Conservation (phyloP, 2,797 vertebrate genomes). For the Diglossa cyanea region DNA sequence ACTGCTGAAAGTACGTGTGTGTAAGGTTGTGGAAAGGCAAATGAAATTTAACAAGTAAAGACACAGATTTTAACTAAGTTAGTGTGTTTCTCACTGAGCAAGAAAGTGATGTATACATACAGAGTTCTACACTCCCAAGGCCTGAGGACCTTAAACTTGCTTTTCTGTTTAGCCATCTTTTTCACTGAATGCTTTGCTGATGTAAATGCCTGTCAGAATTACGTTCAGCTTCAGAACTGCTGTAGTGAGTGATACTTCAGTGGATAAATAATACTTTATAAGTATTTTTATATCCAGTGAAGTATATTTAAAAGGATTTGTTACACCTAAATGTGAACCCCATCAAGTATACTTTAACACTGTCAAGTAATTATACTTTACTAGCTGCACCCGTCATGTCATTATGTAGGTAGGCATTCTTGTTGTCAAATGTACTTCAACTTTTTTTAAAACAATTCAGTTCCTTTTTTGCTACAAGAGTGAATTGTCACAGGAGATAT, state of each 20-base stretch:
- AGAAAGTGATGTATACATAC: fast-evolving
- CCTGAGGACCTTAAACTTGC: neutral
- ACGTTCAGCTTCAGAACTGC: neutral
- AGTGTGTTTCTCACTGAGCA: neutral
- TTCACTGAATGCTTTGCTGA: neutral
- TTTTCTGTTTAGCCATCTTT: neutral
- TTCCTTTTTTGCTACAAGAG: neutral
- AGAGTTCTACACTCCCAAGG: neutral
- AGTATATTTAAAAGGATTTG: constrained; percentile 4
- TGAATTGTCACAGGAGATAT: neutral
- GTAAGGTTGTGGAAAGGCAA: neutral
- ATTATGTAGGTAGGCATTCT: neutral
- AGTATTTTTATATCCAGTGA: neutral
- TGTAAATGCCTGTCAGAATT: neutral
- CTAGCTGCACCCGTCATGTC: neutral
- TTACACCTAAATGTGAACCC: neutral
- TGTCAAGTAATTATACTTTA: constrained; percentile 13
- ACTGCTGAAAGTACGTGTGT: neutral
- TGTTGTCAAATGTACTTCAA: neutral
- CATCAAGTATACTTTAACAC: neutral
- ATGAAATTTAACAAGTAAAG: neutral
- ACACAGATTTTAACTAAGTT: neutral
- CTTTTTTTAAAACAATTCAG: neutral
- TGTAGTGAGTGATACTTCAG: neutral
- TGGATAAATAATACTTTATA: neutral